Conservation (phyloP, 2,888 invertebrate species). For the Malacosoma neustria region DNA sequence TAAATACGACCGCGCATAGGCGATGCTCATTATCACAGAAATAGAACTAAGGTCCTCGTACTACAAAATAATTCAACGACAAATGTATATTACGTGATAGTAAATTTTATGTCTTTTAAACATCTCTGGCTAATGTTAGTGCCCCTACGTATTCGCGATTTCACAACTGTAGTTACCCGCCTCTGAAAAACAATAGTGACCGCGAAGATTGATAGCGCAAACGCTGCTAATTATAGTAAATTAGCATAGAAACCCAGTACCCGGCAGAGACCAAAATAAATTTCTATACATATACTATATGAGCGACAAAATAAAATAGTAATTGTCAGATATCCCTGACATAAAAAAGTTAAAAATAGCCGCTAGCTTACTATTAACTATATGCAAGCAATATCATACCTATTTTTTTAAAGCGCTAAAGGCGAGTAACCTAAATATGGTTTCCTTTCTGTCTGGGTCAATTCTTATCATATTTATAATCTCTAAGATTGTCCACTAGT, state of each 20-base stretch:
- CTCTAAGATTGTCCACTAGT: no score
- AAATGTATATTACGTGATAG: background rate
- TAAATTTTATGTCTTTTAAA: background rate
- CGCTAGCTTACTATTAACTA: slow-evolving; percentile 44
- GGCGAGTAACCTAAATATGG: no score
- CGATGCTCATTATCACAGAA: background rate
- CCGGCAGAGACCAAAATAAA: slow-evolving; percentile 14
- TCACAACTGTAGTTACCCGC: no score
- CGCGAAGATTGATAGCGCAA: background rate
- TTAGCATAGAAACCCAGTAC: slow-evolving; percentile 6
- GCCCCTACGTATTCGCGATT: background rate
- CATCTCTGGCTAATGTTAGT: background rate
- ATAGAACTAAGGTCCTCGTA: background rate
- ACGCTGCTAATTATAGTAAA: slow-evolving; percentile 7
- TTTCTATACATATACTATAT: slow-evolving; percentile 1
- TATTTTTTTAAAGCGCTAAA: background rate
- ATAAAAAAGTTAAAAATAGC: slow-evolving; percentile 48
- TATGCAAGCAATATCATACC: background rate
- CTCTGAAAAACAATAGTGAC: background rate
- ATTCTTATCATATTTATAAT: no score
- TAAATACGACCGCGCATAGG: background rate
- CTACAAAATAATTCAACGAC: background rate
- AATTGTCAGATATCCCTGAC: slow-evolving; percentile 19
- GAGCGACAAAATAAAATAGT: slow-evolving; percentile 4
- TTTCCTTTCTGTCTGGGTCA: no score